phyloP scores from a whole-genome alignment of 2,113 vertebrate genomes.

The Trogon surrucura region DNA sequence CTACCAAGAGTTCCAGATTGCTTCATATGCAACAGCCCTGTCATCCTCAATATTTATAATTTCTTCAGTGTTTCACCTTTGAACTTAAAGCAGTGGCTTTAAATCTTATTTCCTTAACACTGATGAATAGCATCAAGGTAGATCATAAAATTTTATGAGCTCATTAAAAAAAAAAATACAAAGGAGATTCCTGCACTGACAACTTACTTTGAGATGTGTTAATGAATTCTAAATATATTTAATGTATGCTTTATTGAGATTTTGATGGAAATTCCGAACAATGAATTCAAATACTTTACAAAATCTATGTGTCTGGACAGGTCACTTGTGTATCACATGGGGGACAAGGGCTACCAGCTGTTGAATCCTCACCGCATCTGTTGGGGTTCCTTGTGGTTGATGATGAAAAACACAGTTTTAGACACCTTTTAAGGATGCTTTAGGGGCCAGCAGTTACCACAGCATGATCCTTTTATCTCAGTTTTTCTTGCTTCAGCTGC shows the following conservation, averaged over 20 bases:
- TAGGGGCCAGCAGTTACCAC: neutral
- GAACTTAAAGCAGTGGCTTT: neutral
- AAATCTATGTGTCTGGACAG: neutral
- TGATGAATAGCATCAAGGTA: neutral
- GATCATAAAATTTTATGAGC: neutral
- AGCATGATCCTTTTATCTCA: neutral
- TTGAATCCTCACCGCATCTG: neutral
- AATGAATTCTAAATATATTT: neutral
- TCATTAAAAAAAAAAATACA: neutral
- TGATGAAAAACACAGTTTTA: neutral
- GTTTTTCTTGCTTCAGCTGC: neutral
- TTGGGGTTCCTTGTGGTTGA: neutral
- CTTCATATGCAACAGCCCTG: neutral
- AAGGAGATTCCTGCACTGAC: neutral
- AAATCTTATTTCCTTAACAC: neutral
- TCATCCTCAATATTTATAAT: neutral
- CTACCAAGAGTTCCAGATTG: neutral
- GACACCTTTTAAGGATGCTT: neutral
- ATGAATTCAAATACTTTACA: neutral
- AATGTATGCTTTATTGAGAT: neutral
- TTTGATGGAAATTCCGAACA: neutral
- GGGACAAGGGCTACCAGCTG: neutral
- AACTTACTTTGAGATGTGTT: neutral
- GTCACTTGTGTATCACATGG: neutral
- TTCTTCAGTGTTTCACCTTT: neutral